Conservation (phyloP, 2,113 vertebrate species). For the Sceloporus undulatus region DNA sequence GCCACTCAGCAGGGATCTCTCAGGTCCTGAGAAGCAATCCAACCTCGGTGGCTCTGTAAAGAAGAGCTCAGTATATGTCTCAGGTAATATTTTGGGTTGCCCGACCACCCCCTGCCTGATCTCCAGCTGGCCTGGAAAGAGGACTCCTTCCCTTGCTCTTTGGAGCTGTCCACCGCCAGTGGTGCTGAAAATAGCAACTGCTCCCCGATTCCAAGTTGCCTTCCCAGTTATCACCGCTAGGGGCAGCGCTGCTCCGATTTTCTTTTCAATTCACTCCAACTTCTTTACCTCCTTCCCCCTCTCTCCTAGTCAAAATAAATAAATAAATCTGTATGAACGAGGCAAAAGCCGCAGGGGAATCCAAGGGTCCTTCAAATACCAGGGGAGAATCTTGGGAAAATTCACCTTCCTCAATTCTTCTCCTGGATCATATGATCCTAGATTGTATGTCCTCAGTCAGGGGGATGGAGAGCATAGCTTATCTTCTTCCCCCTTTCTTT, state of each 20-base stretch:
- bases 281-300: background rate
- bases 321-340: background rate
- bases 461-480: background rate
- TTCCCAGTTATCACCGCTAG: background rate
- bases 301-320: background rate
- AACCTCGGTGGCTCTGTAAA: background rate
- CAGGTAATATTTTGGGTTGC: background rate
- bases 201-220: constrained; percentile 8
- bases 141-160: constrained; percentile 51
- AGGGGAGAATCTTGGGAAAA: background rate
- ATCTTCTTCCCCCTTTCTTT: background rate
- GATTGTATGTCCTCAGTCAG: background rate
- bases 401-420: background rate
- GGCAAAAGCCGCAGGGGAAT: background rate
- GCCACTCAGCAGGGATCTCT: background rate
- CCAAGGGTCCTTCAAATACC: background rate
- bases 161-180: constrained; percentile 45
- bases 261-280: background rate
- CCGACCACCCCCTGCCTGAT: background rate
- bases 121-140: constrained; percentile 43
- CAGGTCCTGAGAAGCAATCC: background rate
- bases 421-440: background rate
- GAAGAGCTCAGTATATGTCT: background rate
- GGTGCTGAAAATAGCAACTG: constrained; percentile 45
- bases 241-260: constrained; percentile 32